Conservation (phyloP, 2,797 vertebrate genomes). For the Liparis tanakae region DNA sequence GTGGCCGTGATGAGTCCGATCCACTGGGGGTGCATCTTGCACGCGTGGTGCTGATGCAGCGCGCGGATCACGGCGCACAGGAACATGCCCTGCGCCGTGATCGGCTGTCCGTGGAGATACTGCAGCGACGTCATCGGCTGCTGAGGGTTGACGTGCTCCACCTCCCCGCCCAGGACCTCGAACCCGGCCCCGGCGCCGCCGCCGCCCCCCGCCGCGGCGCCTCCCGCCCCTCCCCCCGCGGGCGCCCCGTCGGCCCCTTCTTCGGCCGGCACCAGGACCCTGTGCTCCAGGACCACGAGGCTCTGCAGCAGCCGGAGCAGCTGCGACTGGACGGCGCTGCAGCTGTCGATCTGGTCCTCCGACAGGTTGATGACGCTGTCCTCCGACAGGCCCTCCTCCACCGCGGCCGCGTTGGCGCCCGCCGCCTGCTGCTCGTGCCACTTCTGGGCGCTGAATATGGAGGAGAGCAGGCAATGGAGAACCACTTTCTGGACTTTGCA, state of each 20-base stretch:
- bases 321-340: constrained; percentile 95
- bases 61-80: constrained; percentile 96
- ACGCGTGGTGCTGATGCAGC: constrained; percentile 95
- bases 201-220: constrained; percentile 84
- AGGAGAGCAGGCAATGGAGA: constrained; percentile 95
- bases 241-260: constrained; percentile 86
- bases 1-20: constrained; percentile 95
- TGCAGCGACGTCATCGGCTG: constrained; percentile 97
- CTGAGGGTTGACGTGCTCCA: constrained; percentile 95
- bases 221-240: constrained; percentile 79
- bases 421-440: constrained; percentile 91
- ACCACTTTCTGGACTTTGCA: constrained; percentile 99
- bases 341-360: constrained; percentile 94
- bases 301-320: constrained; percentile 93
- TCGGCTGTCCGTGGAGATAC: constrained; percentile 96
- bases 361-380: constrained; percentile 97
- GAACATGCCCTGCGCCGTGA: constrained; percentile 98
- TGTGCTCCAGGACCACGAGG: constrained; percentile 93
- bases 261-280: constrained; percentile 90
- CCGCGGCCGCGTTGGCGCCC: constrained; percentile 86
- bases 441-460: constrained; percentile 97
- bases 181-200: constrained; percentile 86
- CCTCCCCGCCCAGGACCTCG: constrained; percentile 91
- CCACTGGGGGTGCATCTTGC: constrained; percentile 99
- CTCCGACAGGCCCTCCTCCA: constrained; percentile 97